Evolutionary conservation across 2,113 vertebrate species (phyloP).

Genomic region (Lipotes vexillifer): DNA sequence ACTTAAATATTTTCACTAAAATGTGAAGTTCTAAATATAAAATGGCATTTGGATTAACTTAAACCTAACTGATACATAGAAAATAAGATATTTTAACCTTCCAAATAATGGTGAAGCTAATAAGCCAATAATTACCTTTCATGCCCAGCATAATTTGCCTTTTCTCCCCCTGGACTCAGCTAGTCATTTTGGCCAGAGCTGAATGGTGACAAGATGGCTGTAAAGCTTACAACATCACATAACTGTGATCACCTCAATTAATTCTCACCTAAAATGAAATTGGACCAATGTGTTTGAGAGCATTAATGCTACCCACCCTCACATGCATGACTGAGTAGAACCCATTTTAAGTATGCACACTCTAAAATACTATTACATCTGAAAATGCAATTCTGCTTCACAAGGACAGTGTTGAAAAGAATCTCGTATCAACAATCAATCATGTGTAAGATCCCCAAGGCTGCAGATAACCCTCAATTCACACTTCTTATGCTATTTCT

Average conservation of each 20-base stretch:
- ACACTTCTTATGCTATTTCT: not conserved
- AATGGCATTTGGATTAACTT: not conserved
- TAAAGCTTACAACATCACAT: not conserved
- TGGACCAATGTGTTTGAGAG: not conserved
- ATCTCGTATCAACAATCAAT: not conserved
- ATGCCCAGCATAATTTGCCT: not conserved
- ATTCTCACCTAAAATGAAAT: not conserved
- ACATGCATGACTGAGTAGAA: not conserved
- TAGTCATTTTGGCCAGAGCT: not conserved
- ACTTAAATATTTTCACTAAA: not conserved
- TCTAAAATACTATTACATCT: not conserved
- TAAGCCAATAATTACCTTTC: not conserved
- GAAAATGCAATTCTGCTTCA: not conserved
- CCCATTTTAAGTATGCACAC: not conserved
- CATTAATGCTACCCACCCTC: not conserved
- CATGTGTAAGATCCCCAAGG: not conserved
- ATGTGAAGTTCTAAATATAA: not conserved
- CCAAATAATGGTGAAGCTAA: not conserved
- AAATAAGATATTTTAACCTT: not conserved
- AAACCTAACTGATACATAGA: not conserved
- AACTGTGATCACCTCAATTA: not conserved
- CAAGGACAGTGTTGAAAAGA: not conserved
- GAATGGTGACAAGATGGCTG: not conserved
- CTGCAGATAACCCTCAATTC: slow-evolving; percentile 6
- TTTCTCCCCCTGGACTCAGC: not conserved